Conservation (phyloP, 2,113 vertebrate species). For the Rutilus rutilus region DNA sequence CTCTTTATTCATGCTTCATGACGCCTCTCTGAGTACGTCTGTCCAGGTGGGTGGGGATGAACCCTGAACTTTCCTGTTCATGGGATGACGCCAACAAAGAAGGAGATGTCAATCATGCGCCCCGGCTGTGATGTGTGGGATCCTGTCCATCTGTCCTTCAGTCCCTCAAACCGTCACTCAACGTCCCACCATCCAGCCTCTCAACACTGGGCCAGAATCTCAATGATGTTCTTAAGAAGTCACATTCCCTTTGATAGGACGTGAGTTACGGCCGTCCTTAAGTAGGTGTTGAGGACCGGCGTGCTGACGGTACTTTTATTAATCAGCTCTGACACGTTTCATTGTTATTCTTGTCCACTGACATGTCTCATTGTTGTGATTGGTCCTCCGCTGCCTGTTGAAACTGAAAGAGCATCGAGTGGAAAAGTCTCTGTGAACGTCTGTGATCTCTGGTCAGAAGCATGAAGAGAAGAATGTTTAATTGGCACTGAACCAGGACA, state of each 20-base stretch:
- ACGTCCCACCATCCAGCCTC: not conserved
- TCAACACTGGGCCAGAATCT: not conserved
- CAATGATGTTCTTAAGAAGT: constrained; percentile 22
- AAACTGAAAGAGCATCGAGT: constrained; percentile 36
- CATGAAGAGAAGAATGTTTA: constrained; percentile 30
- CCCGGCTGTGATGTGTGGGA: not conserved
- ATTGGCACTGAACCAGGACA: constrained; percentile 43
- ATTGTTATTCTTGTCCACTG: constrained; percentile 57
- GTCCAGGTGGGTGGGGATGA: constrained; percentile 60
- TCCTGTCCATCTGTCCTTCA: not conserved
- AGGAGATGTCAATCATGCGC: constrained; percentile 71
- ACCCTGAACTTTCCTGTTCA: constrained; percentile 59
- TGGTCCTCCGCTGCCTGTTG: constrained; percentile 37
- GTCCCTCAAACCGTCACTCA: constrained; percentile 21
- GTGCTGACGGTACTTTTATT: constrained; percentile 51
- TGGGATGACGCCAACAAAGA: constrained; percentile 61
- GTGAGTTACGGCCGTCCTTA: constrained; percentile 41
- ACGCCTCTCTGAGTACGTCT: constrained; percentile 36
- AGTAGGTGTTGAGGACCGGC: constrained; percentile 48
- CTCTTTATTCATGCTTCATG: constrained; percentile 50
- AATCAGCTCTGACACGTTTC: constrained; percentile 56
- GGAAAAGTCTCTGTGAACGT: constrained; percentile 6
- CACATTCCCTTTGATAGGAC: constrained; percentile 23
- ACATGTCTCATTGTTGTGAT: constrained; percentile 58
- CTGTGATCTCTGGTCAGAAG: constrained; percentile 43